Base-by-base conservation (phyloP, 1,140 invertebrate genomes). In the Andricus grossulariae region DNA sequence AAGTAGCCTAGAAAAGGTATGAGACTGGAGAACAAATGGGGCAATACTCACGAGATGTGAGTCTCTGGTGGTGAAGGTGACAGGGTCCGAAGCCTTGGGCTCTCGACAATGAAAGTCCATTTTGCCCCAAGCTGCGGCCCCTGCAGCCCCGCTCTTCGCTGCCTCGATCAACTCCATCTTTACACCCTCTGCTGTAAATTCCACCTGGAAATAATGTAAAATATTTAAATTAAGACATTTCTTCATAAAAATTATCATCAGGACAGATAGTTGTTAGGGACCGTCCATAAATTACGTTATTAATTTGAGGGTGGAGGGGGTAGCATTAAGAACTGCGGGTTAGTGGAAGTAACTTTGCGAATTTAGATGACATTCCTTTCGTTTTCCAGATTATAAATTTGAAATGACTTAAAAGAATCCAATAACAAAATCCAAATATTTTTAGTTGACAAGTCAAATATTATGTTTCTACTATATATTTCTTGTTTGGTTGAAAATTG, bases 61-160 rank as follows among this genome's bases (percentile, higher is more conserved):
- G 86, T 98, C 96, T 74, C 95, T 94, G 1, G 97, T 97, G 71
- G 96, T 97, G 90, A 98, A 98, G 4, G 97, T 97, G 77, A 98
- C 95, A 0, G 97, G 97, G 89, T 98, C 97, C 60, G 96, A 95
- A 15, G 94, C 94, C 84, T 96, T 96, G 0, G 96, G 95, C 50
- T 97, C 95, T 25, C 95, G 95, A 91, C 97, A 99, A 85, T 96
- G 94, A 92, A 97, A 99, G 84, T 97, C 95, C 66, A 99, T 91
- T 73, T 96, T 94, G 16, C 98, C 98, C 70, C 95, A 95, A 6
- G 97, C 95, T n/a, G 95, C 94, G 55, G 99, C 96, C 57, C 98
- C 92, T 76, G 96, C 95, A 81, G 96, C 96, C 6, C 96, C 96
- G 60, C 95, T 95, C 50, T 95, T 94, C 1, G 96, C 97, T 86